Evolutionary conservation across 2,888 invertebrate species (phyloP), one percentile per base, ranked within the genome.

Genomic region (Volucella zonaria): DNA sequence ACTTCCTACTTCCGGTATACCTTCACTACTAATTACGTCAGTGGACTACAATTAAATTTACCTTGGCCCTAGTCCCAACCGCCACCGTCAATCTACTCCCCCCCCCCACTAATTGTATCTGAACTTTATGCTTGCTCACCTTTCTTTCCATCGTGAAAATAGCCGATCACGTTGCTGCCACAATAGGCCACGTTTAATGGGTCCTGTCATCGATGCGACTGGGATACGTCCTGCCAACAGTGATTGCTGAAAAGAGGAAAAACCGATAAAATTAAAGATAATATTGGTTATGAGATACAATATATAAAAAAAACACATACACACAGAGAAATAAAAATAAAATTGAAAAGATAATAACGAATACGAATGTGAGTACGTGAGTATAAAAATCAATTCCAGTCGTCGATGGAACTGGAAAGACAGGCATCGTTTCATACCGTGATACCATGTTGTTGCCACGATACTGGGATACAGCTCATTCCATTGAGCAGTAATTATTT

Each of bases 71-170:
- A 0, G 10, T 23, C 10, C 56, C 12, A 8, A 38, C 31, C 23
- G 12, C n/a, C 18, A 47, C n/a, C 59, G n/a, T 3, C 59, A 58
- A 49, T 59, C 40, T 1, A 15, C 8, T 52, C 18, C 3, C 0
- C 18, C 3, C 12, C 52, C 14, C 18, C 31, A 31, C 23, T 64
- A 38, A 51, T 38, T 70, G 42, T 73, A 23, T 43, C 47, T 52
- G 45, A 52, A 52, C n/a, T 59, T 64, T 38, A 45, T 52, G 31
- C 38, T 62, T 67, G 87, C 89, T 88, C 87, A 92, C 89, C 94
- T 92, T 89, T 95, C 94, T 90, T 95, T 95, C 94, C 94, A 95
- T 83, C 94, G 91, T 77, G 94, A 94, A 91, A 94, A 94, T 70
- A 94, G 91, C 87, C 94, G 93, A 90, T 94, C 94, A 79, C 94